Conservation (phyloP, 2,888 invertebrate genomes). For the Petrolisthes cinctipes region DNA sequence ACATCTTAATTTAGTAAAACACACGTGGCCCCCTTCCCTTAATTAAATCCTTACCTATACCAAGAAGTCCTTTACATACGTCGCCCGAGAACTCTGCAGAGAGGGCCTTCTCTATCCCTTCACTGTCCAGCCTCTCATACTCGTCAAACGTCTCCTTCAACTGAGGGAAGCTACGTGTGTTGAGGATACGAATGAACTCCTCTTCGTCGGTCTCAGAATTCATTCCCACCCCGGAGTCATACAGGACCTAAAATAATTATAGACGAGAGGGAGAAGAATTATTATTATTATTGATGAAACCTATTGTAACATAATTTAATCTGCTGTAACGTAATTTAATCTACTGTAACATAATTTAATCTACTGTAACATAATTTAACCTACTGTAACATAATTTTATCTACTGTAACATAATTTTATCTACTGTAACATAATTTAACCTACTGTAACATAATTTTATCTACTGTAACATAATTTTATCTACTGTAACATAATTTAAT, state of each 20-base stretch:
- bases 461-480: not conserved
- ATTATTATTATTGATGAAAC: not conserved
- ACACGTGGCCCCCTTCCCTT: slow-evolving; percentile 67
- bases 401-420: not conserved
- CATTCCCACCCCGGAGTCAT: slow-evolving; percentile 63
- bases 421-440: not conserved
- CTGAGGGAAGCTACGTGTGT: slow-evolving; percentile 56
- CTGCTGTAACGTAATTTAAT: not conserved
- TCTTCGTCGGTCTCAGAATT: slow-evolving; percentile 51
- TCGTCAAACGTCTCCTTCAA: slow-evolving; percentile 50
- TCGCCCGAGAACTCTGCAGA: slow-evolving; percentile 76
- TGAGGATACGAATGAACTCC: slow-evolving; percentile 58
- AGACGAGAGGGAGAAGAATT: not conserved
- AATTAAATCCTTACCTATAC: slow-evolving; percentile 76
- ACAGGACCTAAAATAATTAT: slow-evolving; percentile 40
- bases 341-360: no score
- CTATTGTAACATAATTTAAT: not conserved
- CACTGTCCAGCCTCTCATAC: slow-evolving; percentile 51
- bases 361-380: no score
- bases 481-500: not conserved
- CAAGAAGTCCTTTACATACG: slow-evolving; percentile 78
- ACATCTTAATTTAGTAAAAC: not conserved
- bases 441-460: not conserved
- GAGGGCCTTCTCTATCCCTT: slow-evolving; percentile 76
- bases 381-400: not conserved